Conservation (phyloP, 2,888 invertebrate species). For the Crocallis elinguaria region DNA sequence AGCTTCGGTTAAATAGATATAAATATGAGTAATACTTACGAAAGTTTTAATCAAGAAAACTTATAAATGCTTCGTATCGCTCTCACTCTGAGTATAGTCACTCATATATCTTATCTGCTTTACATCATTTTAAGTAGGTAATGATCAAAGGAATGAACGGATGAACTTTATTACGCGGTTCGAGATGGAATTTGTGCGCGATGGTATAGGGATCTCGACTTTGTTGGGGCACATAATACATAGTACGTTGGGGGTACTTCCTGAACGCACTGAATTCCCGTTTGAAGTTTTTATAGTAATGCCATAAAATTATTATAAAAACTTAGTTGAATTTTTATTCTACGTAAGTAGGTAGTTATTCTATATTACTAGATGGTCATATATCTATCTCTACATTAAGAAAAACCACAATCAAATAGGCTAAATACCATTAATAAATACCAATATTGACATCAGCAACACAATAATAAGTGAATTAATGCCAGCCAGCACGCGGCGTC, state of each 20-base stretch:
- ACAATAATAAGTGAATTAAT: slow-evolving; percentile 4
- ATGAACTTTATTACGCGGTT: slow-evolving; percentile 58
- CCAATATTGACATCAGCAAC: slow-evolving; percentile 12
- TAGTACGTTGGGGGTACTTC: slow-evolving; percentile 65
- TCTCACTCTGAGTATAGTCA: background rate
- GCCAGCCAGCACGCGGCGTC: slow-evolving; percentile 1
- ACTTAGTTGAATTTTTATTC: no score
- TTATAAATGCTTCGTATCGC: no score
- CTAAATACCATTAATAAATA: slow-evolving; percentile 1
- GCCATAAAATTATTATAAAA: no score
- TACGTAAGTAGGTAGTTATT: no score
- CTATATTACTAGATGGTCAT: no score
- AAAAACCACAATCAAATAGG: no score
- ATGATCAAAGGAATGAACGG: slow-evolving; percentile 63
- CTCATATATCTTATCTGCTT: slow-evolving; percentile 11
- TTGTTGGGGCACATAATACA: no score
- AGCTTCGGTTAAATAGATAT: no score
- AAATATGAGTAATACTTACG: no score
- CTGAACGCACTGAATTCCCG: slow-evolving; percentile 42
- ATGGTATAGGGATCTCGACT: background rate
- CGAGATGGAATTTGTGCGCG: background rate
- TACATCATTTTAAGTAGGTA: slow-evolving; percentile 20
- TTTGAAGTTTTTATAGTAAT: background rate
- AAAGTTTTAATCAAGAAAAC: no score
- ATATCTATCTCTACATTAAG: no score